These are phyloP conservation scores for Amia ocellicauda DNA, from an alignment of 2,113 vertebrate genomes.

Conservation along the genomic window DNA sequence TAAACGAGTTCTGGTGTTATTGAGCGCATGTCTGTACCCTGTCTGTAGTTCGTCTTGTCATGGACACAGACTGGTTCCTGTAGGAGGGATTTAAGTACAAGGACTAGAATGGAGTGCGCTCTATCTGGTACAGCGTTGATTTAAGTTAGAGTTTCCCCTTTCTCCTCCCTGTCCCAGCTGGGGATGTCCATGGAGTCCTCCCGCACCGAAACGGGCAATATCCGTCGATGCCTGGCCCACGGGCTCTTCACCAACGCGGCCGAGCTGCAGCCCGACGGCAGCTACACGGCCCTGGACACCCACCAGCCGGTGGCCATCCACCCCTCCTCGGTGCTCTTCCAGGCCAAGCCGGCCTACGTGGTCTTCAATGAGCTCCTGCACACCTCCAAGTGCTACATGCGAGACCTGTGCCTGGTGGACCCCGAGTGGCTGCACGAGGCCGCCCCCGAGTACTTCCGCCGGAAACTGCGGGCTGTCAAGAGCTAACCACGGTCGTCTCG, in stretches of 20 bases:
- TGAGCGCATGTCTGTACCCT: too few species aligned
- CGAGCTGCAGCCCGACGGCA: conserved; percentile 82
- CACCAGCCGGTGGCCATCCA: conserved; percentile 87
- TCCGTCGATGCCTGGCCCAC: conserved; percentile 89
- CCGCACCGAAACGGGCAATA: conserved; percentile 58
- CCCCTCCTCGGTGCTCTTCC: conserved; percentile 91
- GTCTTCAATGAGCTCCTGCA: conserved; percentile 84
- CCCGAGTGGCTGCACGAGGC: conserved; percentile 85
- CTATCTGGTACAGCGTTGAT: background rate
- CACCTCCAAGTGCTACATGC: conserved; percentile 93
- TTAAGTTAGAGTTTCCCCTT: background rate
- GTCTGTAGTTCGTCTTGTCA: too few species aligned
- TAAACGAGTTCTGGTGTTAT: conserved; percentile 45
- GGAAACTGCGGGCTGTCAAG: conserved; percentile 65
- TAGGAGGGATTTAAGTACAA: too few species aligned
- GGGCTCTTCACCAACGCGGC: conserved; percentile 87
- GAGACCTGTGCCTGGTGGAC: conserved; percentile 86
- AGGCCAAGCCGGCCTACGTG: conserved; percentile 82
- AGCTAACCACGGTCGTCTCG: conserved; percentile 58
- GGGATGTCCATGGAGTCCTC: conserved; percentile 79
- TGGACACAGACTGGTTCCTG: too few species aligned
- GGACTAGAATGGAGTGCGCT: background rate
- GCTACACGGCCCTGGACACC: conserved; percentile 77
- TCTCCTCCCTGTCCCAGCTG: conserved; percentile 61
- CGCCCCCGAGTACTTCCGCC: conserved; percentile 81